phyloP scores from a whole-genome alignment of 2,888 invertebrate genomes.

The Gandaritis pyraliata region DNA sequence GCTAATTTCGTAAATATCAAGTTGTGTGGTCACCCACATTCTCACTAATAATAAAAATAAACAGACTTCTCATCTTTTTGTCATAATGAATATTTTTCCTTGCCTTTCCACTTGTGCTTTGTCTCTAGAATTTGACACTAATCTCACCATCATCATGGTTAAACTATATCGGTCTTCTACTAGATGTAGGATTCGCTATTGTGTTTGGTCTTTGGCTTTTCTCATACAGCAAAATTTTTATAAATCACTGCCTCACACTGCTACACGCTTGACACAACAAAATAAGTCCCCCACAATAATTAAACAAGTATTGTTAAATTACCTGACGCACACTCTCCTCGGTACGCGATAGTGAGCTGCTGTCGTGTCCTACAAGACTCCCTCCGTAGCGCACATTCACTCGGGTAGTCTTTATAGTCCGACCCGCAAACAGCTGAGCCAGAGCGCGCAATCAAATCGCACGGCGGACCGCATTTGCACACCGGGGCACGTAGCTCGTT shows the following conservation, averaged over 20 bases:
- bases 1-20: not conserved
- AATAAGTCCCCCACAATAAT: too few species aligned
- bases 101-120: too few species aligned
- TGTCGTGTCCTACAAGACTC: constrained; percentile 91
- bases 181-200: too few species aligned
- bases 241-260: too few species aligned
- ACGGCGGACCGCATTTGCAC: constrained; percentile 91
- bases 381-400: constrained; percentile 91
- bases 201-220: too few species aligned
- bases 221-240: too few species aligned
- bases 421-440: constrained; percentile 89
- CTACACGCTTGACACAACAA: too few species aligned
- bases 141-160: too few species aligned
- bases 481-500: constrained; percentile 90
- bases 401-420: constrained; percentile 91
- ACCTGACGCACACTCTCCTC: constrained; percentile 93
- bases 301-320: constrained; percentile 38
- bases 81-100: too few species aligned
- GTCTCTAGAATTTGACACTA: too few species aligned
- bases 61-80: too few species aligned
- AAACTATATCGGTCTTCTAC: too few species aligned
- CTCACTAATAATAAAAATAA: not conserved
- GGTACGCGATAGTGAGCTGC: constrained; percentile 90
- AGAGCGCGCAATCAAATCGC: constrained; percentile 89
- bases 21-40: not conserved